Evolutionary conservation across 1,140 invertebrate species (phyloP), one percentile per base, ranked within the genome.

Genomic region (Drosophila burlai): DNA sequence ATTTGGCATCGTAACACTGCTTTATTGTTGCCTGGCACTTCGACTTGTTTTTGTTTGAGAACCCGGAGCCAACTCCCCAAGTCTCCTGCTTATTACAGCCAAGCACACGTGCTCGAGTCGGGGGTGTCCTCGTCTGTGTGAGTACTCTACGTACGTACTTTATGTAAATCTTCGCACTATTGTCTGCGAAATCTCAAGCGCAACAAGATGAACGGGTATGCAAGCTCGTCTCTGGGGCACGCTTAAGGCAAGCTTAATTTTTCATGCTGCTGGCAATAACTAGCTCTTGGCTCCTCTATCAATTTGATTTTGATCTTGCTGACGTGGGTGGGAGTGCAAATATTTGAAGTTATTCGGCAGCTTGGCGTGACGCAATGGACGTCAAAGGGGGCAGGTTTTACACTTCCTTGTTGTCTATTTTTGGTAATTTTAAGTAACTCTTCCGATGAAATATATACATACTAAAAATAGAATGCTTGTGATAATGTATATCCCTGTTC

Each of bases 211-310:
- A 57, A 79, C 46, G 65, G 58, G 46, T 46, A 61, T 15, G 57
- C 57, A 60, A 78, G 62, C 71, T 66, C 45, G 43, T 67, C 83
- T 68, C 83, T 66, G 58, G 84, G 81, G 84, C 73, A 63, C 62
- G 62, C 78, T 87, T 87, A 89, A 81, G 63, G 63, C 62, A 55
- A 75, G 73, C 81, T 89, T 87, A 84, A 90, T 89, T 89, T 89
- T 89, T 84, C 85, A 89, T 89, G 81, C 62, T 76, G 42, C 52
- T 65, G 77, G 63, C 77, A 81, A 79, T 89, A 89, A 79, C 73
- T 81, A 59, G 65, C 46, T 68, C 13, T 40, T 63, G 11, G 34
- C 64, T 67, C 42, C 68, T 57, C 64, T 66, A 63, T 63, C 57
- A 72, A 63, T 57, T 73, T 83, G 45, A 76, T 65, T 86, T 68